These are phyloP conservation scores for Neogobius melanostomus DNA, from an alignment of 2,113 vertebrate species.

Conservation along the genomic window DNA sequence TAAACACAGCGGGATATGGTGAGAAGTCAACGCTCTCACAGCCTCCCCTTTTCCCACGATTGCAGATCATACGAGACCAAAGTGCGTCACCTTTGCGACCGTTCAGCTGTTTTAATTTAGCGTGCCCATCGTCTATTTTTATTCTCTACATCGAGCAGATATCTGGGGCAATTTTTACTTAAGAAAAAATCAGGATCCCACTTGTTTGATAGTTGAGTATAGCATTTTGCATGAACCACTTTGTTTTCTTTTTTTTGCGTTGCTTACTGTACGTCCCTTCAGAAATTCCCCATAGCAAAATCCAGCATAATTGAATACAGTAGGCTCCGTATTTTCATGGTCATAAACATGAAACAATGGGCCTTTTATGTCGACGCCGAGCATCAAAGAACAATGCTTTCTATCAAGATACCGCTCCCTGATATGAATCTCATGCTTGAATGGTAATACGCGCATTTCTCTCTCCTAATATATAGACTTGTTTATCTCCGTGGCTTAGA, in stretches of 20 bases:
- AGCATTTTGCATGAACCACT: no score
- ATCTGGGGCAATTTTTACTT: no score
- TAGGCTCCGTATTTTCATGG: background rate
- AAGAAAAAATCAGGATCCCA: no score
- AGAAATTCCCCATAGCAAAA: background rate
- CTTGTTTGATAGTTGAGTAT: no score
- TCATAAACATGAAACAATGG: constrained; percentile 3
- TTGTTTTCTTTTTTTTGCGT: background rate
- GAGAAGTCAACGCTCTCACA: no score
- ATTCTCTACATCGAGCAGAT: no score
- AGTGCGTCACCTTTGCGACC: no score
- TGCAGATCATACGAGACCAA: no score
- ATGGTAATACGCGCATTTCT: background rate
- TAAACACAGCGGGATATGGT: no score
- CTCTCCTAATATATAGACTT: constrained; percentile 1
- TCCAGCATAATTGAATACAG: background rate
- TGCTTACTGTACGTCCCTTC: background rate
- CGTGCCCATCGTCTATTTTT: no score
- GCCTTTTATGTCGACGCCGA: constrained; percentile 1
- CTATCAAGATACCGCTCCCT: background rate
- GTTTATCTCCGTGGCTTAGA: background rate
- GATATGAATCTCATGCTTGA: constrained; percentile 13
- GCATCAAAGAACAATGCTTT: constrained; percentile 8
- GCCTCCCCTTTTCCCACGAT: no score
- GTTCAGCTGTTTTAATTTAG: no score